Percentiles rank a stretch among this genome's conserved stretches.
phyloP scores from a whole-genome alignment of 2,888 invertebrate genomes.

The Drosophila suboccidentalis region DNA sequence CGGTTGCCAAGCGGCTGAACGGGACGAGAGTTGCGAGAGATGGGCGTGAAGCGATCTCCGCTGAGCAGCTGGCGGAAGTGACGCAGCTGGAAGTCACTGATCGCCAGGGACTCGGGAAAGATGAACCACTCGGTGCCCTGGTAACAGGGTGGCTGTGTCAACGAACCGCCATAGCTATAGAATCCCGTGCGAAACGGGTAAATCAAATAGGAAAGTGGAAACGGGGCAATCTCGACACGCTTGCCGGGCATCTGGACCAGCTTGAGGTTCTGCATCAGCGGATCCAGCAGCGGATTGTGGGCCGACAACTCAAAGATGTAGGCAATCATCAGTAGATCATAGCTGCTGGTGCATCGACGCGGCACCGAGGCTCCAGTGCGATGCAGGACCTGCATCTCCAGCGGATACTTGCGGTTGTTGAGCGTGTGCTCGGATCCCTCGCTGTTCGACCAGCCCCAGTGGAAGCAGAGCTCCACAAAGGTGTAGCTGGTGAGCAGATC shows the following conservation, averaged over 20 bases:
- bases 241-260: conserved; percentile 85
- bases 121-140: conserved; percentile 88
- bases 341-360: conserved; percentile 73
- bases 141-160: conserved; percentile 88
- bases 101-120: conserved; percentile 87
- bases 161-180: conserved; percentile 87
- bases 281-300: conserved; percentile 87
- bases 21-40: conserved; percentile 84
- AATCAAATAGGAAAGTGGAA: conserved; percentile 87
- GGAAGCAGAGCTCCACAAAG: conserved; percentile 87
- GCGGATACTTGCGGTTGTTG: conserved; percentile 86
- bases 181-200: conserved; percentile 87
- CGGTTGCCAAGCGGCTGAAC: conserved; percentile 81
- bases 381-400: conserved; percentile 87
- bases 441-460: conserved; percentile 87
- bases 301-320: conserved; percentile 87
- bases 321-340: conserved; percentile 86
- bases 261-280: conserved; percentile 86
- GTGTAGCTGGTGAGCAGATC: conserved; percentile 86
- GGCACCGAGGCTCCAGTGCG: conserved; percentile 70
- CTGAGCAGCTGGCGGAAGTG: conserved; percentile 83
- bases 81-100: conserved; percentile 86
- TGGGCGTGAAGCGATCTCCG: conserved; percentile 75
- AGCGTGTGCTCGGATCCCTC: conserved; percentile 88
- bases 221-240: conserved; percentile 86